A percentile compares a stretch with the other conserved stretches of the same genome.
Evolutionary conservation across 1,140 invertebrate genomes (phyloP).

Genomic region (Caenorhabditis inopinata): DNA sequence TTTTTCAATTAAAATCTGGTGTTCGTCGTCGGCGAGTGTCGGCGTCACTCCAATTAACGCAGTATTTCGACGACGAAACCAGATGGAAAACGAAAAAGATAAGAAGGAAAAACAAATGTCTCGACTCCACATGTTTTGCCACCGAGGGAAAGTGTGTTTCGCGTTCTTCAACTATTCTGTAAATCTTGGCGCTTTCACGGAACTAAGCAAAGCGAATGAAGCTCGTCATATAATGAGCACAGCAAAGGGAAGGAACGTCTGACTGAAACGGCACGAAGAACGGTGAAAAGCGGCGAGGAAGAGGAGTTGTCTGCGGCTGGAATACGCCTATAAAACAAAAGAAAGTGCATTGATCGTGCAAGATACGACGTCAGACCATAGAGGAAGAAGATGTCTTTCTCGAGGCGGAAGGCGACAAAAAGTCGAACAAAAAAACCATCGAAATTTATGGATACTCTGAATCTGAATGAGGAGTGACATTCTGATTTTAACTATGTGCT

Average conservation of each 20-base stretch:
- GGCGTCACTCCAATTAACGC: constrained; percentile 23
- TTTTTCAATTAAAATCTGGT: not conserved
- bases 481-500: not conserved
- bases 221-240: too few species aligned
- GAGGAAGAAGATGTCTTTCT: not conserved
- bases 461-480: not conserved
- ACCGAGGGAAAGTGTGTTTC: not conserved
- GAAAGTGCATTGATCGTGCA: not conserved
- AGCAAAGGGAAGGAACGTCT: too few species aligned
- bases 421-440: constrained; percentile 15
- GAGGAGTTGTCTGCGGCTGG: too few species aligned
- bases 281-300: not conserved
- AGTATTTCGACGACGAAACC: constrained; percentile 13
- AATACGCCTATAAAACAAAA: not conserved
- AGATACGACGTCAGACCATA: not conserved
- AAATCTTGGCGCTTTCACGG: too few species aligned
- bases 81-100: not conserved
- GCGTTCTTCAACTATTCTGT: too few species aligned
- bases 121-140: constrained; percentile 1
- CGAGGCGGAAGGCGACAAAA: not conserved
- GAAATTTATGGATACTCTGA: constrained; percentile 30
- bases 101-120: not conserved
- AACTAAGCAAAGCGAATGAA: too few species aligned
- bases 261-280: too few species aligned
- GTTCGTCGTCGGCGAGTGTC: not conserved